Evolutionary conservation across 2,888 invertebrate genomes (phyloP).

Genomic region (Bursaphelenchus okinawaensis): DNA sequence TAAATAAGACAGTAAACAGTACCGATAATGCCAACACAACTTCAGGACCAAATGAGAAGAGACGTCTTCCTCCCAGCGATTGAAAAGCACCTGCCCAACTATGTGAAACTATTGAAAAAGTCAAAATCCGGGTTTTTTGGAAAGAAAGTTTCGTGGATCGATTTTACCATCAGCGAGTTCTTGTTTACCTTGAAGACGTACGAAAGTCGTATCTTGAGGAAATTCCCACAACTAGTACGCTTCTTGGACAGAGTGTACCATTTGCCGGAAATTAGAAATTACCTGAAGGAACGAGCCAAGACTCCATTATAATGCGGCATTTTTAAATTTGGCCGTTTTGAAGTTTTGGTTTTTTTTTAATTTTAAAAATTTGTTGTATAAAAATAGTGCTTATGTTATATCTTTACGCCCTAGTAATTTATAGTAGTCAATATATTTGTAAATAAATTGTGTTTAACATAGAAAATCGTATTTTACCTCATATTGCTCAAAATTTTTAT

Average conservation of each 20-base stretch:
- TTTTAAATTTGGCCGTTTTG: not conserved
- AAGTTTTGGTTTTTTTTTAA: not conserved
- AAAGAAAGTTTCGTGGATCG: slow-evolving; percentile 14
- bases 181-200: not conserved
- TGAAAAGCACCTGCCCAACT: slow-evolving; percentile 9
- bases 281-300: not conserved
- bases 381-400: too few species aligned
- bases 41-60: slow-evolving; percentile 13
- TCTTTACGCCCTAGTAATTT: too few species aligned
- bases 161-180: slow-evolving; percentile 13
- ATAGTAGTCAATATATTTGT: too few species aligned
- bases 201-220: not conserved
- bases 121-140: slow-evolving; percentile 13
- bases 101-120: slow-evolving; percentile 1
- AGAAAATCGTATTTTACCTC: too few species aligned
- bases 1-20: too few species aligned
- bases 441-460: too few species aligned
- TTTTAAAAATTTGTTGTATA: too few species aligned
- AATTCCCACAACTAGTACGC: not conserved
- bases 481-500: too few species aligned
- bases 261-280: not conserved
- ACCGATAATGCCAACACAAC: too few species aligned
- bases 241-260: not conserved
- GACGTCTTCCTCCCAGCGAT: slow-evolving; percentile 13
- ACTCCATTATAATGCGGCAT: not conserved